These are phyloP conservation scores for Anastrepha obliqua DNA, from an alignment of 1,140 invertebrate species.

Conservation along the genomic window DNA sequence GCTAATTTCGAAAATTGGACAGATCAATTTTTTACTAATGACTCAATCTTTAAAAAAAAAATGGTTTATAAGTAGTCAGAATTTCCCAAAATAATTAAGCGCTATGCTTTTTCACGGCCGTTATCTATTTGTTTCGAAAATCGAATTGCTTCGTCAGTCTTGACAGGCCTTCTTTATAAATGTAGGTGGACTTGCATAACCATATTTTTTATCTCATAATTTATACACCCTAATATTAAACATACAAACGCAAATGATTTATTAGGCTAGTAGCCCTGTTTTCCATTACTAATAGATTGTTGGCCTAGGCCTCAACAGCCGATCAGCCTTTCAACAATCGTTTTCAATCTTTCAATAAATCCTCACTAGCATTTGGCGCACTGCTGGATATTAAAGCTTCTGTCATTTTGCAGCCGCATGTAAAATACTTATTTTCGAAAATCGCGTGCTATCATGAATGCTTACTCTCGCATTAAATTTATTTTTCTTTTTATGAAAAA, in stretches of 20 bases:
- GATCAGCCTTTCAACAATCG: background rate
- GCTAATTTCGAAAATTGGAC: no score
- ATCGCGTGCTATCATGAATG: slow-evolving; percentile 31
- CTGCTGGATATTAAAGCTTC: slow-evolving; percentile 12
- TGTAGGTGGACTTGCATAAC: no score
- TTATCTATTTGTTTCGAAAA: no score
- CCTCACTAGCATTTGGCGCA: background rate
- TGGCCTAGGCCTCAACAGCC: background rate
- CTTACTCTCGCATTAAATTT: background rate
- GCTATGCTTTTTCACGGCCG: no score
- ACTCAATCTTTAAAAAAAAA: no score
- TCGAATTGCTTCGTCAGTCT: no score
- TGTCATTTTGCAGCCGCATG: background rate
- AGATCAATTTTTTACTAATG: no score
- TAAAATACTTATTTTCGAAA: slow-evolving; percentile 19
- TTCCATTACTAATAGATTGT: slow-evolving; percentile 5
- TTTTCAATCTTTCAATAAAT: background rate
- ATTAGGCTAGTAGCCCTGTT: background rate
- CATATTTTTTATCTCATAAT: no score
- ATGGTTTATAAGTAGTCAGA: no score
- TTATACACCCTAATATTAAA: no score
- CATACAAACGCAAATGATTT: background rate
- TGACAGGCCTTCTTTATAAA: no score
- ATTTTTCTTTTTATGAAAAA: background rate
- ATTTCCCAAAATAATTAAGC: no score